Base-by-base conservation (phyloP, 2,888 invertebrate genomes). In the Pristionchus fissidentatus region DNA sequence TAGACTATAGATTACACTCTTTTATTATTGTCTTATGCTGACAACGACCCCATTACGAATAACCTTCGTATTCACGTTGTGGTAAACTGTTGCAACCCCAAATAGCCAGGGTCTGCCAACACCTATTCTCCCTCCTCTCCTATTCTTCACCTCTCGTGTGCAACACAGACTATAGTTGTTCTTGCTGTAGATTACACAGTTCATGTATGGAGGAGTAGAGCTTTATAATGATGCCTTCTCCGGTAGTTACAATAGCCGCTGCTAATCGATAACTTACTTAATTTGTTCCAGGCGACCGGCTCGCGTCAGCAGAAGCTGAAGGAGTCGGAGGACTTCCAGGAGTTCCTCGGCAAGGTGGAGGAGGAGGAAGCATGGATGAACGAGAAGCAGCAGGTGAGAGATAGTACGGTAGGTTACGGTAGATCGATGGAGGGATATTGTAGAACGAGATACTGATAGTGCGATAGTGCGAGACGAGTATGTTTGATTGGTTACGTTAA, bases 351-450 rank as follows among this genome's bases (percentile, higher is more conserved):
- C 84, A 97, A 97, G 93, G 96, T 98, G 26, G 98, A 98, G 93
- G 98, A 98, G 93, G 98, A 99, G 93, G 98, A 98, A 93, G 97
- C 98, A 3, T 99, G 98, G 98, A 97, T 99, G 89, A 96, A 93
- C 43, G 94, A 92, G 89, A 93, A 92, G 77, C 92, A 92, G 84
- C 93, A 92, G 83, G 89, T 92, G 78, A 7, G 22, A 38, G 35
- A 8, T 55, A 22, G 10, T 32, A 60, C 87, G 26, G 22, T 10
- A 73, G 49, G 22, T 26, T 26, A 77, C 35, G 35, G 77, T 46
- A 46, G 49, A n/a, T 26, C 22, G 55, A 55, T 10, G 66, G 22
- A n/a, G n/a, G n/a, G n/a, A n/a, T n/a, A n/a, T n/a, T n/a, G n/a
- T n/a, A n/a, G n/a, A n/a, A n/a, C n/a, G 62, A 26, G 26, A n/a